These are phyloP conservation scores for Podilymbus podiceps DNA, from an alignment of 2,113 vertebrate genomes.

Conservation along the genomic window DNA sequence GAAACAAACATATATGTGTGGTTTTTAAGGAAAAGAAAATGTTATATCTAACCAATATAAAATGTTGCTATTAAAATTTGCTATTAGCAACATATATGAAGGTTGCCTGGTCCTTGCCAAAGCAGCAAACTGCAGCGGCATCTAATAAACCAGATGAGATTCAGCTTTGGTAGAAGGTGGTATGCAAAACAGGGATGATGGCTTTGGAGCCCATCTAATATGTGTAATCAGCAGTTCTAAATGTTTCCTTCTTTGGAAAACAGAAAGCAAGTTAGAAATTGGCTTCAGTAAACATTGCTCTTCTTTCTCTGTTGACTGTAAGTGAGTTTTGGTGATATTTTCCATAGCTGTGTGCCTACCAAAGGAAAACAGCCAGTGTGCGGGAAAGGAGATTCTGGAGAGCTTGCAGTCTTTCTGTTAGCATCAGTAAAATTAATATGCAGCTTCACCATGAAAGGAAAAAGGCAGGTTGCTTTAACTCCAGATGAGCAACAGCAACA, in stretches of 20 bases:
- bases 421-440: background rate
- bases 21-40: slow-evolving; percentile 71
- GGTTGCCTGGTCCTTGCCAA: background rate
- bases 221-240: slow-evolving; percentile 6
- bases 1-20: slow-evolving; percentile 63
- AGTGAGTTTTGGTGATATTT: background rate
- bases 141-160: background rate
- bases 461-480: background rate
- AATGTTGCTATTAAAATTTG: slow-evolving; percentile 59
- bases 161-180: background rate
- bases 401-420: background rate
- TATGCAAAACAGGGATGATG: slow-evolving; percentile 33
- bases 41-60: slow-evolving; percentile 46
- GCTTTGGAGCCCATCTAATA: background rate
- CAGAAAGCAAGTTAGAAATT: slow-evolving; percentile 32
- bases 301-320: background rate
- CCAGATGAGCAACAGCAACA: background rate
- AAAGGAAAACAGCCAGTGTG: background rate
- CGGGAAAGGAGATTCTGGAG: background rate
- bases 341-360: background rate
- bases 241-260: slow-evolving; percentile 24
- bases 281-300: slow-evolving; percentile 9
- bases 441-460: background rate
- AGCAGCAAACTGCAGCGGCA: background rate
- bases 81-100: slow-evolving; percentile 4